phyloP scores from a whole-genome alignment of 2,888 invertebrate genomes.

The Euzophera pinguis region DNA sequence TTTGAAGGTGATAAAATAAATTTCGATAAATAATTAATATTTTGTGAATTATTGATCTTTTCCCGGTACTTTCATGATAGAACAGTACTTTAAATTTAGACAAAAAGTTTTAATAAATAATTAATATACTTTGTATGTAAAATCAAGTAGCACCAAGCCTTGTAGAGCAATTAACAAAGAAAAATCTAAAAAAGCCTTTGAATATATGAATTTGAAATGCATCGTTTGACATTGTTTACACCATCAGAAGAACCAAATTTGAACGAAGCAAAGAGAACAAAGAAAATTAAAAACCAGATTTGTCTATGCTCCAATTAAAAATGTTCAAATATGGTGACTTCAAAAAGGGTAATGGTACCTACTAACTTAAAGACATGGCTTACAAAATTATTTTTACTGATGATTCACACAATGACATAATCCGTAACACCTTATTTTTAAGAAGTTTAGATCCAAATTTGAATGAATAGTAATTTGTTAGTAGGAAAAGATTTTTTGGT shows the following conservation, averaged over 20 bases:
- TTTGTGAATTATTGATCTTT: too few species aligned
- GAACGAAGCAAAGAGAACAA: not conserved
- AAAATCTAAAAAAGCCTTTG: too few species aligned
- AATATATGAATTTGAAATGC: not conserved
- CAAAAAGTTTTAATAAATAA: too few species aligned
- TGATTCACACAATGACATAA: slow-evolving; percentile 3
- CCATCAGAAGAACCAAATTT: not conserved
- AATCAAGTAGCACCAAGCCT: too few species aligned
- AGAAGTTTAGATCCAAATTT: slow-evolving; percentile 44
- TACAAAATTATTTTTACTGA: slow-evolving; percentile 13
- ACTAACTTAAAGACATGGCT: slow-evolving; percentile 8
- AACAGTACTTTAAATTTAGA: too few species aligned
- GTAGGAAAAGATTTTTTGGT: slow-evolving; percentile 43
- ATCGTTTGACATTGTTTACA: not conserved
- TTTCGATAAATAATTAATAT: too few species aligned
- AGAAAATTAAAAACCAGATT: slow-evolving; percentile 10
- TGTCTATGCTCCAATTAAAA: slow-evolving; percentile 14
- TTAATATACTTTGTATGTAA: too few species aligned
- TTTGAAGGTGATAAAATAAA: too few species aligned
- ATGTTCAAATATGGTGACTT: slow-evolving; percentile 28
- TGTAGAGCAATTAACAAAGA: too few species aligned
- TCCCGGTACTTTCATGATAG: too few species aligned
- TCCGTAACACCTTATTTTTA: slow-evolving; percentile 22
- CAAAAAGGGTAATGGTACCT: slow-evolving; percentile 6
- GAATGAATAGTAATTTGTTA: slow-evolving; percentile 37